Percentiles rank a stretch among this genome's conserved stretches.
Conservation (phyloP, 2,113 vertebrate species). For the Macquaria australasica region DNA sequence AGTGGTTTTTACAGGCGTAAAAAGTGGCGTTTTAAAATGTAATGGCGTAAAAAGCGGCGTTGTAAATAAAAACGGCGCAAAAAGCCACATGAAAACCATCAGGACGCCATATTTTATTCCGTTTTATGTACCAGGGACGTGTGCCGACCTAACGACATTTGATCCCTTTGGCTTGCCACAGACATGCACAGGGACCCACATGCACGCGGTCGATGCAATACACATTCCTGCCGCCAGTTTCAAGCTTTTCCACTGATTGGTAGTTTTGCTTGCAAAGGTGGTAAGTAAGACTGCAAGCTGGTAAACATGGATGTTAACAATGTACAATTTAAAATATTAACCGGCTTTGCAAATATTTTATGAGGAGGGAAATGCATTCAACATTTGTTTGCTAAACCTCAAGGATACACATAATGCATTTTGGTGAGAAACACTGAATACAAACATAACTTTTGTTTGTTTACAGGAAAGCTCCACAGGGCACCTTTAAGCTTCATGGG, state of each 20-base stretch:
- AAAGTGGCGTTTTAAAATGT: too few relatives aligned
- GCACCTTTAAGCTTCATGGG: background rate
- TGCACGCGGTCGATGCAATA: background rate
- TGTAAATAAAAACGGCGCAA: too few relatives aligned
- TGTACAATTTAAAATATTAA: slow-evolving; percentile 3
- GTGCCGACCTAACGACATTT: too few relatives aligned
- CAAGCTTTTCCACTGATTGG: background rate
- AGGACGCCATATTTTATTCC: too few relatives aligned
- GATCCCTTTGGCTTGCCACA: too few relatives aligned
- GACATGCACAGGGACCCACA: background rate
- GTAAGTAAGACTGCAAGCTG: background rate
- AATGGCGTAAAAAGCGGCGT: too few relatives aligned
- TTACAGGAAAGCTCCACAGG: background rate
- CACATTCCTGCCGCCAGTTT: background rate
- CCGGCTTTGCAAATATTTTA: background rate
- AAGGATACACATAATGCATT: slow-evolving; percentile 13
- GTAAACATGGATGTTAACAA: background rate
- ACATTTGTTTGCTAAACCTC: background rate
- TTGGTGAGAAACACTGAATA: slow-evolving; percentile 1
- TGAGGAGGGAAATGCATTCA: background rate
- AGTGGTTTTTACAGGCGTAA: too few relatives aligned
- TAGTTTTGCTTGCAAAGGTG: background rate
- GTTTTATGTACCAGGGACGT: too few relatives aligned
- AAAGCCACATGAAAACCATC: too few relatives aligned
- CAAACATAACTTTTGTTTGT: slow-evolving; percentile 4